These are phyloP conservation scores for Drosophila nigricruria DNA, from an alignment of 2,888 invertebrate genomes.

Conservation along the genomic window DNA sequence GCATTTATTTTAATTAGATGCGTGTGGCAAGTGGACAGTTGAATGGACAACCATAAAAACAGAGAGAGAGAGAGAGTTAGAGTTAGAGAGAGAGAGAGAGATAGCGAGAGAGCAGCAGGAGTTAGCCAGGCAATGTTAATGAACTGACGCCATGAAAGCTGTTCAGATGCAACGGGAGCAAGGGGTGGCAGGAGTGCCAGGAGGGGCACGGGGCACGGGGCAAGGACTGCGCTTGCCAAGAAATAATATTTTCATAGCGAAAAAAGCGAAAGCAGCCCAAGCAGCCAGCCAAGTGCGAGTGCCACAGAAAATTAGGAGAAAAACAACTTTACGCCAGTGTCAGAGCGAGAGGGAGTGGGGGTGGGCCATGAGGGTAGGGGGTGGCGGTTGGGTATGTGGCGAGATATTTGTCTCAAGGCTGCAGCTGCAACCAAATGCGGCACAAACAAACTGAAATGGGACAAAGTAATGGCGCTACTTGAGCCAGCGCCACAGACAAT, in stretches of 20 bases:
- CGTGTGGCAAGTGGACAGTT: slow-evolving; percentile 17
- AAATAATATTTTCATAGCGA: slow-evolving; percentile 42
- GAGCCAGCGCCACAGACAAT: slow-evolving; percentile 22
- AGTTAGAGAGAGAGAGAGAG: neutral
- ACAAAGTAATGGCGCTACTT: slow-evolving; percentile 45
- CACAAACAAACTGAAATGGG: slow-evolving; percentile 35
- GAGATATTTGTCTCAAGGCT: slow-evolving; percentile 50
- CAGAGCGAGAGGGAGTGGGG: slow-evolving; percentile 6
- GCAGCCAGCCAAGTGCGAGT: slow-evolving; percentile 2
- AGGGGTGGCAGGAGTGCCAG: neutral
- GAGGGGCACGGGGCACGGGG: no score
- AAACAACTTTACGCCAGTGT: slow-evolving; percentile 13
- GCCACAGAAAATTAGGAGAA: slow-evolving; percentile 16
- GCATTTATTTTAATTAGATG: slow-evolving; percentile 53
- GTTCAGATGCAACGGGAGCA: neutral
- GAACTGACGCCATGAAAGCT: slow-evolving; percentile 44
- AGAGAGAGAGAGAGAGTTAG: neutral
- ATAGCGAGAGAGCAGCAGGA: no score
- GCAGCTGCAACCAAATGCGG: slow-evolving; percentile 30
- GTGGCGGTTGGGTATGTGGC: neutral
- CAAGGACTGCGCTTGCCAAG: slow-evolving; percentile 7
- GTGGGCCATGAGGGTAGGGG: neutral
- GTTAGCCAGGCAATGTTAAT: slow-evolving; percentile 49
- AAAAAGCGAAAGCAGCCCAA: slow-evolving; percentile 53
- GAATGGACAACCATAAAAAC: slow-evolving; percentile 7